phyloP scores from a whole-genome alignment of 2,113 vertebrate genomes.

The Gopherus evgoodei region DNA sequence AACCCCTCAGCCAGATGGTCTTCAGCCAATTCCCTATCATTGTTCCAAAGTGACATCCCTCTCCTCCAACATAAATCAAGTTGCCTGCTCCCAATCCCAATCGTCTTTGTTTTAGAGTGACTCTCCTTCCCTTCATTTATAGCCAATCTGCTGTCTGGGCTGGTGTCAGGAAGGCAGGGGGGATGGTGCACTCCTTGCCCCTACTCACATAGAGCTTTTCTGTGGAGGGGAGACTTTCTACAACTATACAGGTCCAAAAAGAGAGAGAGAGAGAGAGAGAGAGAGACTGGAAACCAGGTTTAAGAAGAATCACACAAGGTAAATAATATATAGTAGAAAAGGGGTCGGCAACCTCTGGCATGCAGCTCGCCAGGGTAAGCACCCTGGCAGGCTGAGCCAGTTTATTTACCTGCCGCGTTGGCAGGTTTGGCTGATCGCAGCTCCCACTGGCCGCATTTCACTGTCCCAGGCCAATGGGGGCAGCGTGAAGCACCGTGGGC shows the following conservation, averaged over 20 bases:
- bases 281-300: not conserved
- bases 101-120: not conserved
- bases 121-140: fast-evolving
- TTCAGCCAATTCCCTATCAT: not conserved
- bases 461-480: no score
- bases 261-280: no score
- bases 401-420: no score
- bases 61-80: not conserved
- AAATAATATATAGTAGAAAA: not conserved
- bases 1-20: not conserved
- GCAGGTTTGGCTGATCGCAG: no score
- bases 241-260: no score
- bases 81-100: not conserved
- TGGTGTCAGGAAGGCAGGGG: not conserved
- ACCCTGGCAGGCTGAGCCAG: no score
- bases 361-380: no score
- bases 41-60: not conserved
- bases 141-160: fast-evolving
- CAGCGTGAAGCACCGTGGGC: no score
- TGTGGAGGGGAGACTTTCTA: not conserved
- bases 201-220: not conserved
- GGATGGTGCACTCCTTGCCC: fast-evolving
- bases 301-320: not conserved
- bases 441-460: no score
- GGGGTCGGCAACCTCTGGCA: no score